Base-by-base conservation (phyloP, 2,113 vertebrate species). In the Ceuthmochares aereus region DNA sequence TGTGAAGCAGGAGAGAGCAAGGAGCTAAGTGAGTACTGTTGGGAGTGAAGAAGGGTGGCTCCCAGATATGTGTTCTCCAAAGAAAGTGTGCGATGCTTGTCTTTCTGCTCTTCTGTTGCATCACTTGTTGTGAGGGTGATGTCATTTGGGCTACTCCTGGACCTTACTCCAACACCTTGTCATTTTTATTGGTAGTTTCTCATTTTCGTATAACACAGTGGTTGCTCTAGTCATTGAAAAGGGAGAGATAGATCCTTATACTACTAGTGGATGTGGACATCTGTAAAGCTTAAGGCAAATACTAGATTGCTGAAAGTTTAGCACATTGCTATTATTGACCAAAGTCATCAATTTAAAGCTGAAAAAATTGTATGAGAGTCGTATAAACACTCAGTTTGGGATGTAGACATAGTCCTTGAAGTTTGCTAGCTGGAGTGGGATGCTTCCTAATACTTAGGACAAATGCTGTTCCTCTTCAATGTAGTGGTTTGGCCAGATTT, bases 401-500 rank as follows among this genome's bases (percentile, higher is more conserved):
- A 76, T 14, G 37, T 15, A 83, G 67, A 58, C 7, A 1, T n/a
- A 14, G 30, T 79, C 49, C 19, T 84, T 80, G 63, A 59, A 47
- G 21, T 77, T 93, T 95, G 26, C 81, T 76, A 27, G 32, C 26
- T 83, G 84, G 56, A 90, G 14, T 59, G 32, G n/a, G 52, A 55
- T 9, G 10, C 75, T 91, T 94, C 36, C 20, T 60, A 66, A 66
- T 36, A 19, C 62, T 82, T 73, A 60, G 36, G 60, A 56, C 92
- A 55, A 60, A 49, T 49, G 2, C 32, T 12, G 3, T 10, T 95
- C 51, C 51, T 89, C 70, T 73, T 94, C 47, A 89, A 2, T 52
- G 32, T 25, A 63, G 74, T 52, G 63, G 58, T 91, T 93, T 83
- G 63, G 70, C 74, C 55, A 59, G 66, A 80, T 83, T 90, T 74